A percentile compares a stretch with the other conserved stretches of the same genome.
Evolutionary conservation across 2,113 vertebrate genomes (phyloP).

Genomic region (Cryptotis parvus): DNA sequence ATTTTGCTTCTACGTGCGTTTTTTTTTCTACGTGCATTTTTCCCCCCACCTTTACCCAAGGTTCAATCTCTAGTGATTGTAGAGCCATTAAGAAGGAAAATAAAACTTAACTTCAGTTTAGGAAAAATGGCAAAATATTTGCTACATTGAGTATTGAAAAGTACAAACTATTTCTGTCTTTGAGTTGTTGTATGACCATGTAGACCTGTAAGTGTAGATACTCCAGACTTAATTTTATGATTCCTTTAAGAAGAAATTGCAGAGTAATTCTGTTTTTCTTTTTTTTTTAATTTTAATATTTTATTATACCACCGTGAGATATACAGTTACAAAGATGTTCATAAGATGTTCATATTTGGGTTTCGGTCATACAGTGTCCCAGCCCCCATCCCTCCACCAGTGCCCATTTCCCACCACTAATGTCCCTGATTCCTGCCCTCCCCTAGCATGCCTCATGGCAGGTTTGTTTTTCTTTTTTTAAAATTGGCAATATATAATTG

Average conservation of each 20-base stretch:
- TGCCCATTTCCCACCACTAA: too few species aligned
- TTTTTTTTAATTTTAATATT: too few species aligned
- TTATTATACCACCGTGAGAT: too few species aligned
- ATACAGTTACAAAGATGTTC: too few species aligned
- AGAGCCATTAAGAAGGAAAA: constrained; percentile 29
- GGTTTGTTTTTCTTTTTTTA: not conserved
- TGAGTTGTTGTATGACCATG: constrained; percentile 31
- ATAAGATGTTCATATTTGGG: too few species aligned
- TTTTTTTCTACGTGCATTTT: constrained; percentile 44
- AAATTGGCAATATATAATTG: not conserved
- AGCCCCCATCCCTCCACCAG: too few species aligned
- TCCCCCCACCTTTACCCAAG: not conserved
- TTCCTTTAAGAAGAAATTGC: constrained; percentile 19
- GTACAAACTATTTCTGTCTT: not conserved
- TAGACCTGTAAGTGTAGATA: constrained; percentile 12
- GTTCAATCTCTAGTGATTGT: constrained; percentile 38
- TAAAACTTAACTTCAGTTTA: not conserved
- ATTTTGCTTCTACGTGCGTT: constrained; percentile 46
- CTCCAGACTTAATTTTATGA: constrained; percentile 3
- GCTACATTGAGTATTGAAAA: not conserved
- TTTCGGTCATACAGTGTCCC: too few species aligned
- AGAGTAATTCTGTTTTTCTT: not conserved
- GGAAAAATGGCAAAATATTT: constrained; percentile 1
- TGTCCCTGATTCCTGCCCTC: too few species aligned
- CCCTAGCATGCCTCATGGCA: too few species aligned